These are phyloP conservation scores for Drosophila pruinosa DNA, from an alignment of 1,140 invertebrate species.

Conservation along the genomic window DNA sequence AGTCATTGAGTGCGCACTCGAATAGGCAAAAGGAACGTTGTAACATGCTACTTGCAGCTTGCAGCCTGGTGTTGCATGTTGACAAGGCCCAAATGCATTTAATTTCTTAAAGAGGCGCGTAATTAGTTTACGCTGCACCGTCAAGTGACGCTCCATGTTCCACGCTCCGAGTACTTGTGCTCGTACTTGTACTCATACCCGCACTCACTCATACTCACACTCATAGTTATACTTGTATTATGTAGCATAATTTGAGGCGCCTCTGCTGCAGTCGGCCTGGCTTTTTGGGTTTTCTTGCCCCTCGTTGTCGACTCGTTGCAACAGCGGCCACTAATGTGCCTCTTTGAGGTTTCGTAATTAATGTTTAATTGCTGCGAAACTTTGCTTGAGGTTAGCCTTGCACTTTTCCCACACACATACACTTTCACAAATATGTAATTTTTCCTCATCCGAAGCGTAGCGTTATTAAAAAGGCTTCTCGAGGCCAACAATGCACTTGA, in stretches of 20 bases:
- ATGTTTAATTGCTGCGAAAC: conserved; percentile 54
- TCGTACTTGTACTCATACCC: background rate
- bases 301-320: conserved; percentile 17
- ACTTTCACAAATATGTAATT: background rate
- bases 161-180: background rate
- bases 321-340: conserved; percentile 65
- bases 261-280: conserved; percentile 7
- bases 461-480: background rate
- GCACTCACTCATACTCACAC: background rate
- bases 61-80: conserved; percentile 41
- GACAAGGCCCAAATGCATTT: conserved; percentile 74
- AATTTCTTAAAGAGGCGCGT: conserved; percentile 76
- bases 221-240: conserved; percentile 21
- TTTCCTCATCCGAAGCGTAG: background rate
- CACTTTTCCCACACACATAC: background rate
- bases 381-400: conserved; percentile 41
- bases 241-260: conserved; percentile 44
- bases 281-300: background rate
- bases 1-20: conserved; percentile 53
- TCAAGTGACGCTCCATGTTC: conserved; percentile 15
- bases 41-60: conserved; percentile 8
- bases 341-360: conserved; percentile 65
- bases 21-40: conserved; percentile 41
- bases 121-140: conserved; percentile 65
- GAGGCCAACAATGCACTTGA: conserved; percentile 2